Conservation (phyloP, 53 echinoderm and acorn worm species). For the Apostichopus leukothele region DNA sequence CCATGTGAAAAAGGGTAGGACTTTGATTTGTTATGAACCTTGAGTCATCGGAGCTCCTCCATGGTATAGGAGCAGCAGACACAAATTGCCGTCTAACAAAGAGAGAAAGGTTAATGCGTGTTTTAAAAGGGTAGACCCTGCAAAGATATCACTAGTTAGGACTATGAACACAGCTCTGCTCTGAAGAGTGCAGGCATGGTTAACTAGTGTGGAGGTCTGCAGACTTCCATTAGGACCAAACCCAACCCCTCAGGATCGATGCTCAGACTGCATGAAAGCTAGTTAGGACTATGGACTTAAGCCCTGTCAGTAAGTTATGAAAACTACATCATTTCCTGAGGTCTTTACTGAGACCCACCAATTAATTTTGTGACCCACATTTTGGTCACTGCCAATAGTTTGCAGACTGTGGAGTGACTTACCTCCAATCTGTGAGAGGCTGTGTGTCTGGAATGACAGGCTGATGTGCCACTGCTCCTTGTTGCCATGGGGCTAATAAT, state of each 20-base stretch:
- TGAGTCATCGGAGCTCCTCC: conserved; percentile 87
- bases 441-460: conserved; percentile 99
- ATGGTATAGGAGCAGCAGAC: conserved; percentile 90
- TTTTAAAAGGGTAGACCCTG: background rate
- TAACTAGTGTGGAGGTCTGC: no score
- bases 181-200: no score
- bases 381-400: background rate
- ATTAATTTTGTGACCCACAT: no score
- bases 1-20: conserved; percentile 97
- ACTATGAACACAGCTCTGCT: no score
- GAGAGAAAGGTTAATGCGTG: background rate
- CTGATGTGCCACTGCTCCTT: conserved; percentile 99
- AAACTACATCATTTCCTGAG: no score
- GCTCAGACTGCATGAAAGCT: no score
- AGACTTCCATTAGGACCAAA: no score
- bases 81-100: conserved; percentile 95
- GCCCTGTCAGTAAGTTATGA: no score
- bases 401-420: background rate
- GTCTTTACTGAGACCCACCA: no score
- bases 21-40: conserved; percentile 89
- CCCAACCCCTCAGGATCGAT: no score
- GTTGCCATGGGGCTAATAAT: conserved; percentile 99
- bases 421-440: conserved; percentile 99
- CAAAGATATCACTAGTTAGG: no score
- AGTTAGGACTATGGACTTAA: no score